A percentile compares a stretch with the other conserved stretches of the same genome.
Conservation (phyloP, 2,113 vertebrate genomes). For the Sorex araneus region DNA sequence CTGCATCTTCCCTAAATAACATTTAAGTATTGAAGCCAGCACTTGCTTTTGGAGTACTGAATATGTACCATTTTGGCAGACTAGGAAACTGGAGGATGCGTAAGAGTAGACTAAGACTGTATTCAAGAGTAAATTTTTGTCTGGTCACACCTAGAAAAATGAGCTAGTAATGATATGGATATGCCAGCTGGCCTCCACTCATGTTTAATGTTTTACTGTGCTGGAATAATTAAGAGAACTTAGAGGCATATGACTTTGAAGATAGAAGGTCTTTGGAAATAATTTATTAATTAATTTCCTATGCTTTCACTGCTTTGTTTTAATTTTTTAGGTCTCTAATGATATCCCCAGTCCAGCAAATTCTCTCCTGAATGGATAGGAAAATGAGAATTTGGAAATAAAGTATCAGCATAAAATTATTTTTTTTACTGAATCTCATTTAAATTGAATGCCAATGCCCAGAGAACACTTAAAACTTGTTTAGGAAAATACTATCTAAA, state of each 20-base stretch:
- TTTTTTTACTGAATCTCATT: not conserved
- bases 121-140: constrained; percentile 74
- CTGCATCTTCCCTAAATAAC: not conserved
- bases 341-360: not conserved
- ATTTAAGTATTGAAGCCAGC: constrained; percentile 56
- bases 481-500: not conserved
- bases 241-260: constrained; percentile 55
- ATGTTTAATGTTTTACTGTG: constrained; percentile 72
- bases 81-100: constrained; percentile 3
- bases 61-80: constrained; percentile 54
- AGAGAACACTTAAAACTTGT: constrained; percentile 5
- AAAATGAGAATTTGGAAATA: constrained; percentile 1
- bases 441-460: not conserved
- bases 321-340: not conserved
- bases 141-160: constrained; percentile 73
- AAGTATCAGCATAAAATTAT: not conserved
- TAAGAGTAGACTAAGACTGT: constrained; percentile 61
- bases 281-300: constrained; percentile 48
- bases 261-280: constrained; percentile 58
- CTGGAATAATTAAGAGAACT: constrained; percentile 73
- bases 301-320: not conserved
- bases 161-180: constrained; percentile 73
- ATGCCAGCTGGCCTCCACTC: constrained; percentile 78
- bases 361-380: not conserved
- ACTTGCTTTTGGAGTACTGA: constrained; percentile 59